Percentiles rank a stretch among this genome's conserved stretches.
phyloP scores from a whole-genome alignment of 92 coral and sea anemone species.

The Zoanthus gigantus region DNA sequence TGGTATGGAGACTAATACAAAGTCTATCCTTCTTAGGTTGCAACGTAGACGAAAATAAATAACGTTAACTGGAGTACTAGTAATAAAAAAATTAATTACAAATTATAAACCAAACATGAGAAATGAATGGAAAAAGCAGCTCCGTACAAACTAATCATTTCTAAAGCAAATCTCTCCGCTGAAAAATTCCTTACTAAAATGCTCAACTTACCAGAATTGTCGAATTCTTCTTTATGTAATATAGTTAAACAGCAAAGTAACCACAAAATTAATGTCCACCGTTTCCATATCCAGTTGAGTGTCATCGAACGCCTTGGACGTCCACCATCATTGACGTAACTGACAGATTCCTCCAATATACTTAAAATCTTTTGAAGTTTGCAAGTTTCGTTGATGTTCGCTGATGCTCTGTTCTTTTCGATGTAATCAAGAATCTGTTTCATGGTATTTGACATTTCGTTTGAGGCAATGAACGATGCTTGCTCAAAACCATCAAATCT shows the following conservation, averaged over 20 bases:
- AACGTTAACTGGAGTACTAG: too few relatives aligned
- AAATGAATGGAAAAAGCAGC: too few relatives aligned
- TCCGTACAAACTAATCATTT: not conserved
- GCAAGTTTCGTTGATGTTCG: not conserved
- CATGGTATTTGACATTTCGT: not conserved
- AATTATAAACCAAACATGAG: too few relatives aligned
- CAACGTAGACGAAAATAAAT: too few relatives aligned
- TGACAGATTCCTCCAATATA: not conserved
- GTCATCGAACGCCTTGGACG: not conserved
- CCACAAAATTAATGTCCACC: not conserved
- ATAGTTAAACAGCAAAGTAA: conserved; percentile 11
- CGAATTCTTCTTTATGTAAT: not conserved
- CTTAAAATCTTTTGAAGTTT: not conserved
- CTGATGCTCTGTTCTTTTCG: not conserved
- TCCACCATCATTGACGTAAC: not conserved
- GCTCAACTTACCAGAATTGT: conserved; percentile 15
- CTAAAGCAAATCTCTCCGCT: not conserved
- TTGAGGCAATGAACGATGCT: not conserved
- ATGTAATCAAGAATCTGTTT: not conserved
- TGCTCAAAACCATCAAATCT: not conserved
- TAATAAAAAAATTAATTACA: too few relatives aligned
- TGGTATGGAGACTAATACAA: too few relatives aligned
- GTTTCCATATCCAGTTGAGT: conserved; percentile 8
- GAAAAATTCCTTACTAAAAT: not conserved
- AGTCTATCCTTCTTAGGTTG: too few relatives aligned